phyloP scores from a whole-genome alignment of 1,140 invertebrate species.

The Antheraea mylitta region DNA sequence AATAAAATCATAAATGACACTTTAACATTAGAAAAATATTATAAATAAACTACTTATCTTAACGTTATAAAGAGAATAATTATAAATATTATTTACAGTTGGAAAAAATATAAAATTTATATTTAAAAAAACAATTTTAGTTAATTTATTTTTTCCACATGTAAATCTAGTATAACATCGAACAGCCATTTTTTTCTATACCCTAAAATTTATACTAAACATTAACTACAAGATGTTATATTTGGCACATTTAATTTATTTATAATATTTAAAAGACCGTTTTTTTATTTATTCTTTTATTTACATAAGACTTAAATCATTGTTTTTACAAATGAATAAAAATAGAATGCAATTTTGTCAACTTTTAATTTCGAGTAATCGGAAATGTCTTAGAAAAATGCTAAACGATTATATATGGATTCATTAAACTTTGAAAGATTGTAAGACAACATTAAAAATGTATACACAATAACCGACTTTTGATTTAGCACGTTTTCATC shows the following conservation, averaged over 20 bases:
- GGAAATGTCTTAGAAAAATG: too few relatives aligned
- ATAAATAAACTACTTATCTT: conserved; percentile 26
- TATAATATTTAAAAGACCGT: conserved; percentile 7
- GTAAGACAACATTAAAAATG: too few relatives aligned
- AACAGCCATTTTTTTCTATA: conserved; percentile 33
- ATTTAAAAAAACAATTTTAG: not conserved
- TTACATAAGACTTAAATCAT: too few relatives aligned
- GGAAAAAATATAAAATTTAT: not conserved
- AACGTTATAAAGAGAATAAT: conserved; percentile 12
- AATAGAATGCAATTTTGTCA: too few relatives aligned
- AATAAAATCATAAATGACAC: not conserved
- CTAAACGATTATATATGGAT: too few relatives aligned
- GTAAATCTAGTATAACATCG: conserved; percentile 23
- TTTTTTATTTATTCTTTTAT: not conserved
- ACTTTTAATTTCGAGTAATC: too few relatives aligned
- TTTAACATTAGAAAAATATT: conserved; percentile 43
- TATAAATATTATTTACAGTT: not conserved
- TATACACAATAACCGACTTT: too few relatives aligned
- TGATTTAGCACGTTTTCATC: too few relatives aligned
- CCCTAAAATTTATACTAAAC: conserved; percentile 20
- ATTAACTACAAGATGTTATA: conserved; percentile 9
- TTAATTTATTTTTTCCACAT: conserved; percentile 8
- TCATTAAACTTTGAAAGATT: too few relatives aligned
- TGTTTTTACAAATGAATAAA: too few relatives aligned
- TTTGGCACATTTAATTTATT: conserved; percentile 27